Evolutionary conservation across 2,888 invertebrate species (phyloP), one percentile per base, ranked within the genome.

Genomic region (Conchocele bisecta): DNA sequence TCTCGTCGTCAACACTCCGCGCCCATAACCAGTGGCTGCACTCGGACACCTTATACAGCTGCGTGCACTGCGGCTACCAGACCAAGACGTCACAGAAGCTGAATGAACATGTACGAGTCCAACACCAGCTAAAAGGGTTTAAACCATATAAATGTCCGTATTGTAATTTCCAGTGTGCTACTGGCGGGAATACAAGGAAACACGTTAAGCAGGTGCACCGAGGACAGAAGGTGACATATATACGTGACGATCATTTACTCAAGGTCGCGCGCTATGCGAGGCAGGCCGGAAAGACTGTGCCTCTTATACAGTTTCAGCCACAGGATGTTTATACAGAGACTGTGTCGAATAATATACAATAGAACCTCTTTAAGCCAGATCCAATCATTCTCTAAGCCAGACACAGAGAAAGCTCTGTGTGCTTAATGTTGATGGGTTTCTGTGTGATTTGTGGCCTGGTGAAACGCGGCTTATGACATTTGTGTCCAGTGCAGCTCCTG

Each of bases 151-250:
- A 75, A 51, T 87, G 87, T 65, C 78, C 81, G 1, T 84, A 86
- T 28, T 86, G 86, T 61, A 75, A 80, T n/a, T 87, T 85, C 67
- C 58, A 78, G 0, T 84, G 84, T 66, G 82, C 83, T 0, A 84
- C 83, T 2, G 81, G 84, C 11, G 87, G 87, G 6, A 87, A 86
- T 64, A 84, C 84, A 22, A 75, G 86, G 2, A 85, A 85, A 68
- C 87, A 87, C 61, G 78, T 83, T 41, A 79, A 74, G 51, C 82
- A 82, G 44, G 81, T 78, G 15, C 86, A 86, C 63, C 82, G 76
- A 58, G 83, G 79, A n/a, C 46, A 65, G 46, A 66, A 64, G 11
- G 81, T 86, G 28, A 81, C 75, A 11, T 86, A 84, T 66, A 60
- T 78, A n/a, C 56, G 76, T 20, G 83, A 81, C 48, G 75, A 72